Percentiles rank a stretch among this genome's conserved stretches.
Conservation (phyloP, 2,888 invertebrate genomes). For the Drosophila phalerata region DNA sequence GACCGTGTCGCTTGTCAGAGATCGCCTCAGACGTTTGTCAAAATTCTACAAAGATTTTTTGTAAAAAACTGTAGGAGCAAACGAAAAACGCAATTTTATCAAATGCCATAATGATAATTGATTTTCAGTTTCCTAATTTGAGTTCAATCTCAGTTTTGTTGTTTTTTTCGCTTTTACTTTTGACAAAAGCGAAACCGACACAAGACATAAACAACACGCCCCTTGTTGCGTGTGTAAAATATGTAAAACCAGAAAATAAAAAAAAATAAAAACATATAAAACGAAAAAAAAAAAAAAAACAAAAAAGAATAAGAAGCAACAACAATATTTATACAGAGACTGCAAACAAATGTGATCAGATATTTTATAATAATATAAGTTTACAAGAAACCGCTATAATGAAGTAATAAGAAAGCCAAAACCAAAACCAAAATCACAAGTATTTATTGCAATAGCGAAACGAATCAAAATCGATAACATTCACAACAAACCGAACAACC, state of each 20-base stretch:
- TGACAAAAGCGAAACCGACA: constrained; percentile 53
- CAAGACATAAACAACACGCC: constrained; percentile 39
- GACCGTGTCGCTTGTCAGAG: constrained; percentile 48
- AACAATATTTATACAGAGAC: constrained; percentile 85
- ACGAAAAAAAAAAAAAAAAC: constrained; percentile 44
- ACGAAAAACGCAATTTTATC: constrained; percentile 84
- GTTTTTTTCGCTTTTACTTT: constrained; percentile 59
- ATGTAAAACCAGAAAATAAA: constrained; percentile 56
- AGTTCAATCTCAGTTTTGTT: constrained; percentile 48
- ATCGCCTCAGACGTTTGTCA: constrained; percentile 70
- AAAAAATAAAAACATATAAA: constrained; percentile 35
- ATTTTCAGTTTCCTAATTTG: constrained; percentile 41
- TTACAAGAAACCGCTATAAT: constrained; percentile 73
- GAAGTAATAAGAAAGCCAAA: constrained; percentile 57
- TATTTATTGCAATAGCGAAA: constrained; percentile 70
- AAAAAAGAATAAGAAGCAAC: constrained; percentile 68
- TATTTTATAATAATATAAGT: constrained; percentile 85
- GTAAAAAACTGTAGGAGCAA: constrained; percentile 81
- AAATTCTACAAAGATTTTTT: constrained; percentile 76
- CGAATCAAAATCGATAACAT: constrained; percentile 67
- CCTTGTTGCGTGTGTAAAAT: constrained; percentile 66
- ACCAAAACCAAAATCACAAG: constrained; percentile 48
- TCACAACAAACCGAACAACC: constrained; percentile 34
- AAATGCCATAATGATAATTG: constrained; percentile 46
- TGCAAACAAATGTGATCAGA: constrained; percentile 86